Evolutionary conservation across 92 coral and sea anemone species (phyloP).

Genomic region (Ricordea florida): DNA sequence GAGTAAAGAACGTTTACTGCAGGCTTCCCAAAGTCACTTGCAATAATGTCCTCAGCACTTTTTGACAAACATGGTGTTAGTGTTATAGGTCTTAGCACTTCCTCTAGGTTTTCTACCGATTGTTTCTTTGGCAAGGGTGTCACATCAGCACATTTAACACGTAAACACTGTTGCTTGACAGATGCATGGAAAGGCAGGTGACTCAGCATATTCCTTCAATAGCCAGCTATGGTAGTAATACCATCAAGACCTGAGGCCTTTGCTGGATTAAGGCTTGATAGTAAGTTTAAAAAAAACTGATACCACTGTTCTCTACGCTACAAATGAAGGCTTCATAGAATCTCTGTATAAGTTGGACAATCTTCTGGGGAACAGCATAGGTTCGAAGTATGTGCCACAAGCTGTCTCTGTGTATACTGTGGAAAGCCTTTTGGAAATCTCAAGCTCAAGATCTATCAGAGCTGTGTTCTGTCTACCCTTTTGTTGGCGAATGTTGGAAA

Average conservation of each 20-base stretch:
- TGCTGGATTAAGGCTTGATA: constrained; percentile 23
- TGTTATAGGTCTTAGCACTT: background rate
- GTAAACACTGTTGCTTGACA: background rate
- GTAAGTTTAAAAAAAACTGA: too few relatives aligned
- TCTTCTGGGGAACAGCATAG: too few relatives aligned
- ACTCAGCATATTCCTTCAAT: background rate
- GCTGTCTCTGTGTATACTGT: too few relatives aligned
- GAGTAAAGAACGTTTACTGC: background rate
- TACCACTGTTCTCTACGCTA: too few relatives aligned
- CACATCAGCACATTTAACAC: constrained; percentile 32
- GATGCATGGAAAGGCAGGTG: constrained; percentile 14
- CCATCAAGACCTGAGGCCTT: constrained; percentile 46
- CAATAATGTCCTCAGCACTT: constrained; percentile 3
- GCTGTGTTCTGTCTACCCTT: too few relatives aligned
- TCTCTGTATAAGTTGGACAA: too few relatives aligned
- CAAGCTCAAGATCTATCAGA: too few relatives aligned
- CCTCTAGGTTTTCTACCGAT: constrained; percentile 18
- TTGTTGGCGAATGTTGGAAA: too few relatives aligned
- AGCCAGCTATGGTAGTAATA: constrained; percentile 24
- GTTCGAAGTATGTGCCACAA: too few relatives aligned
- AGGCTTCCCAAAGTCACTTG: background rate
- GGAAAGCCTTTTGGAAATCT: too few relatives aligned
- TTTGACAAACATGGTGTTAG: background rate
- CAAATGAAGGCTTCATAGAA: too few relatives aligned
- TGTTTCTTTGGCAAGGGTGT: constrained; percentile 17